These are phyloP conservation scores for Mesochorus sp. DNA, from an alignment of 2,888 invertebrate species.

Conservation along the genomic window DNA sequence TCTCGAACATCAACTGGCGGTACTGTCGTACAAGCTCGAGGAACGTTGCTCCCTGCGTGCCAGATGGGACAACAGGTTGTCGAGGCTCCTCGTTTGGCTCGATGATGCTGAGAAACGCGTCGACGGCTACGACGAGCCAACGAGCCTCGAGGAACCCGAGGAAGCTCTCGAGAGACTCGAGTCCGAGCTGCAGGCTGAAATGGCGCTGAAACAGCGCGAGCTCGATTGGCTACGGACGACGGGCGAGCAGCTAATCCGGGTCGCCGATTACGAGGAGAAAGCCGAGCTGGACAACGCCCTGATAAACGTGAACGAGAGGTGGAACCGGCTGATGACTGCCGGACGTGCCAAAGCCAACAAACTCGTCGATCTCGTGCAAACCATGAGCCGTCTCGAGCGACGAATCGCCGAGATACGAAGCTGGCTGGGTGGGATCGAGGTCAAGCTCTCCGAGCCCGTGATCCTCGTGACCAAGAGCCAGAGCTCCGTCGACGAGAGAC, in stretches of 20 bases:
- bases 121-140: conserved; percentile 76
- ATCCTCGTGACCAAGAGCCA: conserved; percentile 87
- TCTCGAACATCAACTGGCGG: conserved; percentile 89
- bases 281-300: conserved; percentile 84
- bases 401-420: conserved; percentile 88
- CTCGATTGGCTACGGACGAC: conserved; percentile 89
- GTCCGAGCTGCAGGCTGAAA: conserved; percentile 89
- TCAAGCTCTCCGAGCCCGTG: conserved; percentile 87
- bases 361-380: conserved; percentile 88
- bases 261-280: conserved; percentile 86
- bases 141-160: conserved; percentile 86
- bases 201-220: conserved; percentile 89
- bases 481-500: conserved; percentile 86
- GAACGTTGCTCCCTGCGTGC: conserved; percentile 89
- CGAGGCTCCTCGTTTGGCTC: conserved; percentile 88
- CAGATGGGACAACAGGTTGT: conserved; percentile 87
- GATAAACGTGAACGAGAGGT: conserved; percentile 86
- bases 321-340: conserved; percentile 87
- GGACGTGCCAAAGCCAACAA: conserved; percentile 88
- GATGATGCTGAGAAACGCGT: conserved; percentile 85
- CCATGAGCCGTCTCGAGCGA: conserved; percentile 88
- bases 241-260: conserved; percentile 86
- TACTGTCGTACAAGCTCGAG: conserved; percentile 88
- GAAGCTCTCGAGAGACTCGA: conserved; percentile 88
- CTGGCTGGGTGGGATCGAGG: conserved; percentile 89